A percentile compares a stretch with the other conserved stretches of the same genome.
phyloP scores from a whole-genome alignment of 2,113 vertebrate genomes.

The Xiphophorus couchianus region DNA sequence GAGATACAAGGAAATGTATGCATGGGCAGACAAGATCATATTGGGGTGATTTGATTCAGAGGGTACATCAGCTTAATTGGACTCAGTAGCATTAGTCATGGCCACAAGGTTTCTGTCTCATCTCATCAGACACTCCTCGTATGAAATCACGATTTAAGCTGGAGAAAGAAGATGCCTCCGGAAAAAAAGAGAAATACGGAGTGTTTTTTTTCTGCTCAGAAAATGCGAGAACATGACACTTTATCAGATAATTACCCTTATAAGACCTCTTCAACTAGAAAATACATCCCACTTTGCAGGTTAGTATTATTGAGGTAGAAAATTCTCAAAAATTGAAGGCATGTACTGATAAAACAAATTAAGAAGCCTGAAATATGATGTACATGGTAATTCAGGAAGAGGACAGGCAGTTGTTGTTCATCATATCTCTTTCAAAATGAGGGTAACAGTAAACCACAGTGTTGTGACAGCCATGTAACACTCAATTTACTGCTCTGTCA shows the following conservation, averaged over 20 bases:
- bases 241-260: constrained; percentile 49
- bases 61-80: constrained; percentile 72
- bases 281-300: constrained; percentile 9
- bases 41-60: constrained; percentile 68
- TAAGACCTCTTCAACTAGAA: constrained; percentile 19
- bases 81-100: constrained; percentile 66
- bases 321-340: background rate
- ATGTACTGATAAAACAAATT: constrained; percentile 7
- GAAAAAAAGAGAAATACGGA: constrained; percentile 12
- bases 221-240: constrained; percentile 15
- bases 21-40: constrained; percentile 64
- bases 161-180: constrained; percentile 36
- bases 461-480: constrained; percentile 37
- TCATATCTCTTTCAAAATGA: constrained; percentile 17
- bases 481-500: constrained; percentile 43
- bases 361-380: constrained; percentile 15
- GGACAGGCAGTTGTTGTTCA: constrained; percentile 34
- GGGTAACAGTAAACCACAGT: constrained; percentile 40
- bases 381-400: constrained; percentile 17
- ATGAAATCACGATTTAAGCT: constrained; percentile 50
- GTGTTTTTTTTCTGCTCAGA: constrained; percentile 10
- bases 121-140: constrained; percentile 49
- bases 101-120: constrained; percentile 67
- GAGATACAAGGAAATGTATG: constrained; percentile 61
- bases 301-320: background rate